A percentile compares a stretch with the other conserved stretches of the same genome.
Evolutionary conservation across 2,797 vertebrate genomes (phyloP).

Genomic region (Trichosurus vulpecula): DNA sequence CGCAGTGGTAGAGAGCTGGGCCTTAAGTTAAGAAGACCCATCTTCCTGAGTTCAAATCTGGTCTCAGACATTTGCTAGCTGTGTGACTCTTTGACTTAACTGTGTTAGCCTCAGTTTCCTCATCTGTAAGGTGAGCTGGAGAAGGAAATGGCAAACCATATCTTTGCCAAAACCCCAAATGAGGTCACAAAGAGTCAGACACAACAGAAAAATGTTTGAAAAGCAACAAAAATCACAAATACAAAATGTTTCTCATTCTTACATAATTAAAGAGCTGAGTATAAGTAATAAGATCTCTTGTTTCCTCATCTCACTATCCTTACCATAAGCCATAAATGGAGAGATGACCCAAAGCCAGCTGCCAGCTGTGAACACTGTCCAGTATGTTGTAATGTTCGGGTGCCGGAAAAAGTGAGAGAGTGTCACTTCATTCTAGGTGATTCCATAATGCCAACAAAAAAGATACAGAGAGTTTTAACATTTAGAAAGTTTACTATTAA

Average conservation of each 20-base stretch:
- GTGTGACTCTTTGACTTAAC: background rate
- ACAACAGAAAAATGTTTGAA: slow-evolving; percentile 27
- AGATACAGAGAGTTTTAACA: slow-evolving; percentile 55
- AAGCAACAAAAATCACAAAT: slow-evolving; percentile 39
- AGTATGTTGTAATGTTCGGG: slow-evolving; percentile 93
- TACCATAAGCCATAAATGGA: slow-evolving; percentile 97
- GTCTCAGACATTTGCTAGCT: background rate
- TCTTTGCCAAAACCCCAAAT: background rate
- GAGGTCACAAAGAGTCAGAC: background rate
- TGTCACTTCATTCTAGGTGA: slow-evolving; percentile 92
- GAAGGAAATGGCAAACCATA: background rate
- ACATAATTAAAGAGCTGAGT: slow-evolving; percentile 22
- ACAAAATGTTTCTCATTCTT: slow-evolving; percentile 10
- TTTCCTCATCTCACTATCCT: slow-evolving; percentile 76
- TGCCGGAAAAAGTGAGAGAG: slow-evolving; percentile 93
- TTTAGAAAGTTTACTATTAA: background rate
- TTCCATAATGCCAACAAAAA: slow-evolving; percentile 61
- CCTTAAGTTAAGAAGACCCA: background rate
- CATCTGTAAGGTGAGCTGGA: background rate
- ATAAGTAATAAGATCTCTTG: slow-evolving; percentile 40
- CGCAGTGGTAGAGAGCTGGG: background rate
- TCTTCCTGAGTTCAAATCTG: background rate
- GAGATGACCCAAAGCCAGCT: slow-evolving; percentile 97
- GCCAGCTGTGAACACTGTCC: slow-evolving; percentile 94
- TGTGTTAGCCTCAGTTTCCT: background rate